These are phyloP conservation scores for Phalera bucephala DNA, from an alignment of 2,888 invertebrate species.

Conservation along the genomic window DNA sequence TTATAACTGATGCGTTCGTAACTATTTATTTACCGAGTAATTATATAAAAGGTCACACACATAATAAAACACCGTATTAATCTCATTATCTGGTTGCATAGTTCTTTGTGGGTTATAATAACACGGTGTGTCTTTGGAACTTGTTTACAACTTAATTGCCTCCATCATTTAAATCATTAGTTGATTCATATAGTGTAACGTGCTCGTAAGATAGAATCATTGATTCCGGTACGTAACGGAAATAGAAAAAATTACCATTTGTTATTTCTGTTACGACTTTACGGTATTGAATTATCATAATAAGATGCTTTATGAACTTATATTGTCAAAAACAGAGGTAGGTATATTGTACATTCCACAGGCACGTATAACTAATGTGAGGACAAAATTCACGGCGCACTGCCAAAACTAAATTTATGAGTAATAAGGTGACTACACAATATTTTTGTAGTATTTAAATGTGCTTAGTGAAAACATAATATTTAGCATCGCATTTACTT, in stretches of 20 bases:
- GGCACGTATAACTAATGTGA: too few relatives aligned
- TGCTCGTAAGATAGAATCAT: background rate
- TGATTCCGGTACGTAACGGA: background rate
- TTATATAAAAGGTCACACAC: conserved; percentile 41
- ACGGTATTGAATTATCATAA: too few relatives aligned
- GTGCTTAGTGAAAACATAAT: too few relatives aligned
- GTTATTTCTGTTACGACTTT: background rate
- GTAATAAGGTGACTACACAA: too few relatives aligned
- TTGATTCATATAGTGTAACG: background rate
- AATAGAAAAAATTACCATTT: background rate
- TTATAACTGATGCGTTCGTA: background rate
- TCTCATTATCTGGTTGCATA: conserved; percentile 18
- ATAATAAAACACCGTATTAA: conserved; percentile 34
- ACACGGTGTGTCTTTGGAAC: conserved; percentile 7
- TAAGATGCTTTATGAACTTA: too few relatives aligned
- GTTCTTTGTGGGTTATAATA: conserved; percentile 10
- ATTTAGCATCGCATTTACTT: too few relatives aligned
- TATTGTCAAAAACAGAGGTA: too few relatives aligned
- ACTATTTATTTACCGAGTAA: conserved; percentile 32
- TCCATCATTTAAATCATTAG: background rate
- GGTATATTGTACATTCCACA: too few relatives aligned
- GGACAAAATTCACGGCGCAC: too few relatives aligned
- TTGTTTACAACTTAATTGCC: conserved; percentile 14
- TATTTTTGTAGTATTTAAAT: too few relatives aligned
- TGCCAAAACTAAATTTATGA: too few relatives aligned